phyloP scores from a whole-genome alignment of 2,888 invertebrate species.

The Mythimna albipuncta region DNA sequence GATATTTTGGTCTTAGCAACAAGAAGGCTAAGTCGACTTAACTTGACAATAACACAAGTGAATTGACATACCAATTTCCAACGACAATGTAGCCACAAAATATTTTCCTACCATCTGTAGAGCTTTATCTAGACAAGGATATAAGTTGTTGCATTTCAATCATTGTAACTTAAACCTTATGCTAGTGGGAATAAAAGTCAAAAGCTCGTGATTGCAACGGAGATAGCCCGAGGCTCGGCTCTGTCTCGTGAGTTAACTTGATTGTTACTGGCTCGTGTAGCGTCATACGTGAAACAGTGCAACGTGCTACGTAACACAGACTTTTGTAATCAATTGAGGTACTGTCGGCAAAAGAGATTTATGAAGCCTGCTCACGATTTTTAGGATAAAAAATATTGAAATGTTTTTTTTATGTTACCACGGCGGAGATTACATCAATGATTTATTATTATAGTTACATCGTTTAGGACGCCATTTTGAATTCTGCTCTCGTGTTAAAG shows the following conservation, averaged over 20 bases:
- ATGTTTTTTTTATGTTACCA: slow-evolving; percentile 4
- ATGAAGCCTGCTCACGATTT: background rate
- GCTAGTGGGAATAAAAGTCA: slow-evolving; percentile 10
- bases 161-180: slow-evolving; percentile 21
- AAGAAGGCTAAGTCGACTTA: background rate
- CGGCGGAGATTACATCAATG: slow-evolving; percentile 3
- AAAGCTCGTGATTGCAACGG: slow-evolving; percentile 2
- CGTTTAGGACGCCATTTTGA: background rate
- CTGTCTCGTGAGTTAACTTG: slow-evolving; percentile 36
- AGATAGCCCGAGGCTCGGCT: slow-evolving; percentile 18
- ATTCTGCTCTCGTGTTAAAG: background rate
- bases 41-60: background rate
- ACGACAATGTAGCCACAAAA: slow-evolving; percentile 6
- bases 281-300: slow-evolving; percentile 29
- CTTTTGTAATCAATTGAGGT: slow-evolving; percentile 30
- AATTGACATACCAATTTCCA: slow-evolving; percentile 17
- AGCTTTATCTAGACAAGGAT: slow-evolving; percentile 5
- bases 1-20: slow-evolving; percentile 1
- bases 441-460: slow-evolving; percentile 13
- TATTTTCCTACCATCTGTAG: slow-evolving; percentile 19
- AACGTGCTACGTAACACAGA: slow-evolving; percentile 40
- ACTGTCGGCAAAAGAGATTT: slow-evolving; percentile 6
- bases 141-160: slow-evolving; percentile 5
- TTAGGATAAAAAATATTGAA: slow-evolving; percentile 1
- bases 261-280: slow-evolving; percentile 39